phyloP scores from a whole-genome alignment of 2,888 invertebrate genomes.

The Lissonota sp. region DNA sequence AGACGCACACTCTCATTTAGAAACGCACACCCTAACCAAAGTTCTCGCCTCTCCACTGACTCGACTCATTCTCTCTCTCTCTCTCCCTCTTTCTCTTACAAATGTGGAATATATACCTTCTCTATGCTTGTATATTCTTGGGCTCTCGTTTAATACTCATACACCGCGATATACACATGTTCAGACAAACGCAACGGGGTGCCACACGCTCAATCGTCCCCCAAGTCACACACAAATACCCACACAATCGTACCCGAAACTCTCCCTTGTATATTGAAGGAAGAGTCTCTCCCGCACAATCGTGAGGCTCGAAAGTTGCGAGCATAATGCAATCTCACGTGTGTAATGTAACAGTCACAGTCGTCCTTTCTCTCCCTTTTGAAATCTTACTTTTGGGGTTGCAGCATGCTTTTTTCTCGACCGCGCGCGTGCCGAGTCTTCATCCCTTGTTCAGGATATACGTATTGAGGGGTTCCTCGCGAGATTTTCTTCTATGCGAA shows the following conservation, averaged over 20 bases:
- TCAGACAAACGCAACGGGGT: constrained; percentile 54
- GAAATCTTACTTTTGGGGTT: constrained; percentile 12
- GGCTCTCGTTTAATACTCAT: constrained; percentile 42
- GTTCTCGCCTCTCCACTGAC: neutral
- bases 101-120: no score
- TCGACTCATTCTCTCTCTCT: neutral
- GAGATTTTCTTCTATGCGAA: no score
- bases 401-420: neutral
- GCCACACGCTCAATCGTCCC: constrained; percentile 55
- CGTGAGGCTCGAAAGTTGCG: constrained; percentile 46
- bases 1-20: constrained; percentile 52
- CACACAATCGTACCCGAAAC: neutral
- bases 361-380: constrained; percentile 25
- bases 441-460: constrained; percentile 14
- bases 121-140: constrained; percentile 11
- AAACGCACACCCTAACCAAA: constrained; percentile 46
- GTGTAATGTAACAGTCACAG: neutral
- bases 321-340: constrained; percentile 4
- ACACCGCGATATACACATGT: constrained; percentile 51
- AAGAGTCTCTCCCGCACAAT: constrained; percentile 43
- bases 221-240: constrained; percentile 11
- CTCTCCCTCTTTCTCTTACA: neutral
- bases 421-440: constrained; percentile 30
- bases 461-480: neutral
- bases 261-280: constrained; percentile 21